Evolutionary conservation across 2,888 invertebrate genomes (phyloP).

Genomic region (Diploptera punctata): DNA sequence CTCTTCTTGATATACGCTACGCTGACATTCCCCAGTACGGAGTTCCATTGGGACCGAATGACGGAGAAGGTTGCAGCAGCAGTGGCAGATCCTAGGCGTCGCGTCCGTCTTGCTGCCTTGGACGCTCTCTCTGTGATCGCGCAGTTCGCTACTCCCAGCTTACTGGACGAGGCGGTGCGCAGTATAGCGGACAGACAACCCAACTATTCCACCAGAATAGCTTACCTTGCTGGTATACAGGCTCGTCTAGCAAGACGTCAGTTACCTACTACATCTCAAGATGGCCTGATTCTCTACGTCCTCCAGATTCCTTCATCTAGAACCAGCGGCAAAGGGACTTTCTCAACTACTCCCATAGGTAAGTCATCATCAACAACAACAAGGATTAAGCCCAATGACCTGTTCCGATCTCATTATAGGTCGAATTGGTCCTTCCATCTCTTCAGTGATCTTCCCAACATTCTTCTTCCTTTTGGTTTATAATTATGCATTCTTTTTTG

Average conservation of each 20-base stretch:
- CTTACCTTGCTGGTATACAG: constrained; percentile 65
- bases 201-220: constrained; percentile 32
- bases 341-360: constrained; percentile 26
- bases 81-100: constrained; percentile 69
- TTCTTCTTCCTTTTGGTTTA: too few relatives aligned
- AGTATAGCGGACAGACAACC: constrained; percentile 31
- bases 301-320: constrained; percentile 62
- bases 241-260: constrained; percentile 76
- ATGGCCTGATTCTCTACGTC: constrained; percentile 78
- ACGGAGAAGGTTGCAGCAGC: constrained; percentile 55
- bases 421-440: too few relatives aligned
- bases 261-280: constrained; percentile 71
- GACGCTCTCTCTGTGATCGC: constrained; percentile 81
- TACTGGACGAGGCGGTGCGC: constrained; percentile 51
- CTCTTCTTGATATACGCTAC: constrained; percentile 79
- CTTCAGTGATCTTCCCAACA: too few relatives aligned
- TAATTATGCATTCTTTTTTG: too few relatives aligned
- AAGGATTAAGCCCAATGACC: too few relatives aligned
- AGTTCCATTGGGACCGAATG: constrained; percentile 62
- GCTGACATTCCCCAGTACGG: constrained; percentile 79
- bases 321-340: not conserved
- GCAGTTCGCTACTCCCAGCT: constrained; percentile 70
- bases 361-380: too few relatives aligned
- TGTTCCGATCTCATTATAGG: too few relatives aligned
- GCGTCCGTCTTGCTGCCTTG: constrained; percentile 78